A percentile compares a stretch with the other conserved stretches of the same genome.
Conservation (phyloP, 2,113 vertebrate species). For the Epinephelus moara region DNA sequence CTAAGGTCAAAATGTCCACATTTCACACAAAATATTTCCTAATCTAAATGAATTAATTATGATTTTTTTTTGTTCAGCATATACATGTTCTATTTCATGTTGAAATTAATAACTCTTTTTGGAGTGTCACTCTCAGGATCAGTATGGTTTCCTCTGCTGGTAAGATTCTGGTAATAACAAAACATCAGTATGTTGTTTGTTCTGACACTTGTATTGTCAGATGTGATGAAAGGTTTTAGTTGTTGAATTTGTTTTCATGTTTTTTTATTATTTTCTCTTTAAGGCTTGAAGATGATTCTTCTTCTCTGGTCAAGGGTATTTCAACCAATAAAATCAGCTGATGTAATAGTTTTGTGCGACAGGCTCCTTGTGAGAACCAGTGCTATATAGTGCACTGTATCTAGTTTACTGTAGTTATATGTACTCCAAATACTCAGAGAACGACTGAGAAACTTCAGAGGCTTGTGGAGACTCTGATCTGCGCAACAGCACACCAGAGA, state of each 20-base stretch:
- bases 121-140: too few species aligned
- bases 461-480: slow-evolving; percentile 12
- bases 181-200: not conserved
- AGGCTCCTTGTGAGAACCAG: not conserved
- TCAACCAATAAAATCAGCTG: not conserved
- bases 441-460: slow-evolving; percentile 14
- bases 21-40: not conserved
- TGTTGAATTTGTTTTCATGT: too few species aligned
- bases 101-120: too few species aligned
- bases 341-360: not conserved
- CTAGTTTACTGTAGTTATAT: not conserved
- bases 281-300: not conserved
- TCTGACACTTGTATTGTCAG: not conserved
- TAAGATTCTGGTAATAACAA: not conserved
- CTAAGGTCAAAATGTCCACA: not conserved
- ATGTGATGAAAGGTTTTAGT: too few species aligned
- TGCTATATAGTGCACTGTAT: not conserved
- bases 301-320: not conserved
- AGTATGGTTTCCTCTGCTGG: not conserved
- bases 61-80: too few species aligned
- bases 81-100: too few species aligned
- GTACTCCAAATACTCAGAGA: slow-evolving; percentile 13
- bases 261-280: too few species aligned
- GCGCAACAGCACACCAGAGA: slow-evolving; percentile 3
- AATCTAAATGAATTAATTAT: too few species aligned